These are phyloP conservation scores for Crepidodera aurea DNA, from an alignment of 2,888 invertebrate species.

Conservation along the genomic window DNA sequence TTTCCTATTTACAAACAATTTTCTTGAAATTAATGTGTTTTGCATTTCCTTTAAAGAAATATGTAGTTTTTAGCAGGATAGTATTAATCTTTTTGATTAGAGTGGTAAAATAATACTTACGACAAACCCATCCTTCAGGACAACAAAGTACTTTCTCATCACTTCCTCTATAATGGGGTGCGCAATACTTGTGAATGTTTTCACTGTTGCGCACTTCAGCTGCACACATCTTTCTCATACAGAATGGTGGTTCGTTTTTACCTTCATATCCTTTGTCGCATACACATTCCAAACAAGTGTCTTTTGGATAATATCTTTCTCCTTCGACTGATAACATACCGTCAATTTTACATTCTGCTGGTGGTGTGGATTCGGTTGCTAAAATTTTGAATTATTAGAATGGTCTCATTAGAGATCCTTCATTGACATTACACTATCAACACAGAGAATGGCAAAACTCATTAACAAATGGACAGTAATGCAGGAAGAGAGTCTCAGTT, in stretches of 20 bases:
- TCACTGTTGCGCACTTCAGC: not conserved
- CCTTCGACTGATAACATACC: conserved; percentile 1
- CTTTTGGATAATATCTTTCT: conserved; percentile 12
- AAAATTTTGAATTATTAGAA: no score
- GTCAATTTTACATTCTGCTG: not conserved
- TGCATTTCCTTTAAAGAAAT: not conserved
- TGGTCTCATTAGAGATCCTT: no score
- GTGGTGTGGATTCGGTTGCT: not conserved
- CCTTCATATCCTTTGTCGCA: conserved; percentile 26
- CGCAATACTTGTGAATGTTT: conserved; percentile 16
- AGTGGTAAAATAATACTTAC: conserved; percentile 31
- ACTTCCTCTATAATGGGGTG: conserved; percentile 9
- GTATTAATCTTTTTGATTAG: no score
- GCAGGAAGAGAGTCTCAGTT: not conserved
- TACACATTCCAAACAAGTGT: conserved; percentile 25
- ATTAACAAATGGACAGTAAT: not conserved
- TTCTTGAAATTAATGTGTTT: no score
- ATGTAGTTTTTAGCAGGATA: no score
- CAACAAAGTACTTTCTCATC: conserved; percentile 23
- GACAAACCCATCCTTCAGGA: conserved; percentile 31
- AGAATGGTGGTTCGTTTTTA: conserved; percentile 9
- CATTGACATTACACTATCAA: not conserved
- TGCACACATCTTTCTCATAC: conserved; percentile 2
- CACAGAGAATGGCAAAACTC: no score
- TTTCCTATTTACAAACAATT: no score